These are phyloP conservation scores for Psittacula echo DNA, from an alignment of 2,797 vertebrate species.

Conservation along the genomic window DNA sequence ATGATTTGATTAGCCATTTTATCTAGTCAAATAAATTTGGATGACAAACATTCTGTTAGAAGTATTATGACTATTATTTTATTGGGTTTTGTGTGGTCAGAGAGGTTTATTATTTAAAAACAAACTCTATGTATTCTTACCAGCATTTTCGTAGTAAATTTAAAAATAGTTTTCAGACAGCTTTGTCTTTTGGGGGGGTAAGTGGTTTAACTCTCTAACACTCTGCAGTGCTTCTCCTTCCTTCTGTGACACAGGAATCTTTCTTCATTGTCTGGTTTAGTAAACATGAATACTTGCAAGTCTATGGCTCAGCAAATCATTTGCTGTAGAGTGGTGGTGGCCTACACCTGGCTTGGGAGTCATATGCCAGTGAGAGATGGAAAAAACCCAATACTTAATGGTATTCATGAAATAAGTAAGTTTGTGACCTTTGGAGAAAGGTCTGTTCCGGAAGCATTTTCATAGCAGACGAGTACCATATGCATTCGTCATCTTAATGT, in stretches of 20 bases:
- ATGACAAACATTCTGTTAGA: neutral
- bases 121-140: neutral
- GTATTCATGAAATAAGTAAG: neutral
- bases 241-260: neutral
- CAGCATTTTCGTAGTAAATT: neutral
- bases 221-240: neutral
- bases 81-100: neutral
- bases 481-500: neutral
- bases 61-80: neutral
- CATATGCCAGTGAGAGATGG: neutral
- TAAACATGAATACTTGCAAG: neutral
- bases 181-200: neutral
- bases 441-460: neutral
- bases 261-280: neutral
- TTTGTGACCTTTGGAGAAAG: neutral
- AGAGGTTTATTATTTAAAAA: neutral
- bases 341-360: neutral
- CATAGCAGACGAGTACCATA: neutral
- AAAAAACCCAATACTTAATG: neutral
- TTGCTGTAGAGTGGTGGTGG: neutral
- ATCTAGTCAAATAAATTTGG: conserved; percentile 6
- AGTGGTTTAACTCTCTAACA: neutral
- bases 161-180: neutral
- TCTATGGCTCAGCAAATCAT: neutral
- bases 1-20: neutral